Evolutionary conservation across 2,888 invertebrate genomes (phyloP).

Genomic region (Scrobipalpa atriplicella): DNA sequence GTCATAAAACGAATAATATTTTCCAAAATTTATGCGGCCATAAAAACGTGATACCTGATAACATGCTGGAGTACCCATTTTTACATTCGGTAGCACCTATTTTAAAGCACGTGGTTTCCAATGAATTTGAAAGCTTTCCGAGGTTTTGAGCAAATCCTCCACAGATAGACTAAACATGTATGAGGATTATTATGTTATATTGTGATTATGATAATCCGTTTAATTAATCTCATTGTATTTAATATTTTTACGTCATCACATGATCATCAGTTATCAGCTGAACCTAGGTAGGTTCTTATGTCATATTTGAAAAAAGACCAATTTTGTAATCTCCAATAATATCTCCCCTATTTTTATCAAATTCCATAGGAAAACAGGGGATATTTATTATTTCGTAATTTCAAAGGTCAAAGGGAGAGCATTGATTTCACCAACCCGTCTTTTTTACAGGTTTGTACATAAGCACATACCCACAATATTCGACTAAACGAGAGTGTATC

Average conservation of each 20-base stretch:
- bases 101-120: slow-evolving; percentile 15
- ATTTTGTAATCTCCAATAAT: too few relatives aligned
- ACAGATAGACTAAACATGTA: too few relatives aligned
- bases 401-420: slow-evolving; percentile 31
- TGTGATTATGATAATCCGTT: too few relatives aligned
- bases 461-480: slow-evolving; percentile 10
- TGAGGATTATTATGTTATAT: too few relatives aligned
- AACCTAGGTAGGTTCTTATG: too few relatives aligned
- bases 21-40: slow-evolving; percentile 46
- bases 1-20: slow-evolving; percentile 48
- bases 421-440: slow-evolving; percentile 37
- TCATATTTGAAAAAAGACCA: too few relatives aligned
- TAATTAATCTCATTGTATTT: too few relatives aligned
- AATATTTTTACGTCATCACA: too few relatives aligned
- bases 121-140: too few relatives aligned
- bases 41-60: slow-evolving; percentile 34
- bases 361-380: not conserved
- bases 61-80: not conserved
- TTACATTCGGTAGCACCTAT: not conserved
- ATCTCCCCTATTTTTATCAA: not conserved
- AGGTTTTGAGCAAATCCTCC: too few relatives aligned
- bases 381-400: slow-evolving; percentile 21
- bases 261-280: too few relatives aligned
- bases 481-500: not conserved
- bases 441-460: slow-evolving; percentile 16